Percentiles rank a stretch among this genome's conserved stretches.
These are phyloP conservation scores for Nyleta sp. DNA, from an alignment of 2,888 invertebrate species.

Conservation along the genomic window DNA sequence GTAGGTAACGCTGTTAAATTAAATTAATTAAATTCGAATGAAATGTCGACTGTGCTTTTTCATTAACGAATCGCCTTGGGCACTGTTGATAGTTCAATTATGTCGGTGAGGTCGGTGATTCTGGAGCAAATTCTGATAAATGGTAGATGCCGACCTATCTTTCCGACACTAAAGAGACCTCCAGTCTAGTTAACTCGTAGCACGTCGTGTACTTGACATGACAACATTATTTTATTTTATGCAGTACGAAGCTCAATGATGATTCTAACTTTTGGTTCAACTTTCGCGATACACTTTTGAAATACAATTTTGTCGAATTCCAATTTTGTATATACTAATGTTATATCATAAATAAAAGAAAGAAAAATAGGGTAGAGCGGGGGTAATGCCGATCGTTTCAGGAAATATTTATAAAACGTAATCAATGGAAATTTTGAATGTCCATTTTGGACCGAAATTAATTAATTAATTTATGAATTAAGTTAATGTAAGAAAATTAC, in stretches of 20 bases:
- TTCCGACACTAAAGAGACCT: slow-evolving; percentile 32
- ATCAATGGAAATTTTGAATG: no score
- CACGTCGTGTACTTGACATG: slow-evolving; percentile 27
- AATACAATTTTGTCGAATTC: no score
- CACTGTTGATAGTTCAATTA: slow-evolving; percentile 51
- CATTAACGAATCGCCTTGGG: slow-evolving; percentile 34
- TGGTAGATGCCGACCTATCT: slow-evolving; percentile 40
- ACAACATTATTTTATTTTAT: slow-evolving; percentile 26
- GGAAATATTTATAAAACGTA: no score
- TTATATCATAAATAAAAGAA: no score
- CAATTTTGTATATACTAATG: no score
- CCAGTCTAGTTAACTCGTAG: slow-evolving; percentile 34
- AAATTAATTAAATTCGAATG: slow-evolving; percentile 50
- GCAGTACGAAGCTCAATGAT: slow-evolving; percentile 1
- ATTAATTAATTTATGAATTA: no score
- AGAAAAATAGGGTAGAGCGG: no score
- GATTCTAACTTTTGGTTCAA: no score
- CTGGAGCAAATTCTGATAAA: slow-evolving; percentile 47
- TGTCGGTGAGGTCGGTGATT: slow-evolving; percentile 45
- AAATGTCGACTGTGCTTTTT: slow-evolving; percentile 37
- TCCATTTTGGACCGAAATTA: no score
- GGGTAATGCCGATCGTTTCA: no score
- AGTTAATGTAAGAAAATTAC: no score
- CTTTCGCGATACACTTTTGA: no score
- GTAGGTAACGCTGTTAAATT: slow-evolving; percentile 17